Evolutionary conservation across 2,797 vertebrate species (phyloP).

Genomic region (Delichon dasypus): DNA sequence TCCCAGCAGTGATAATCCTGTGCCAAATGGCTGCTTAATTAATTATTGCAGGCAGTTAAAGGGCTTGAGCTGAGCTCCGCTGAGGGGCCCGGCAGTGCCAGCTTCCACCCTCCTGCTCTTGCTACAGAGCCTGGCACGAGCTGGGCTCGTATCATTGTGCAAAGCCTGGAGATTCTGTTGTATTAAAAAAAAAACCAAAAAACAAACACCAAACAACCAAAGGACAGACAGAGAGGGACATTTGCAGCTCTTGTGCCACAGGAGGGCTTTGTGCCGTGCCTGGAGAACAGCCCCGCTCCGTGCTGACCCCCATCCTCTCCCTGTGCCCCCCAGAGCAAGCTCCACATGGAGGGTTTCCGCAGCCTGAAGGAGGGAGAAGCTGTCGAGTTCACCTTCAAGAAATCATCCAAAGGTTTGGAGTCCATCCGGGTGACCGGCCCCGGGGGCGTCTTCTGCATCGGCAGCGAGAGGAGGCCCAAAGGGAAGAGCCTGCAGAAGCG

Average conservation of each 20-base stretch:
- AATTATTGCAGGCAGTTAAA: neutral
- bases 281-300: rapidly evolving
- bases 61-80: neutral
- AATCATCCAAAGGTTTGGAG: conserved; percentile 93
- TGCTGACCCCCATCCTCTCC: neutral
- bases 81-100: neutral
- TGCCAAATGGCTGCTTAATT: neutral
- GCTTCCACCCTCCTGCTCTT: neutral
- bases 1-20: neutral
- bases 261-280: neutral
- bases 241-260: rapidly evolving
- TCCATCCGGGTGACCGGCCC: conserved; percentile 92
- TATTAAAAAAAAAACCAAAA: neutral
- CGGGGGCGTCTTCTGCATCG: conserved; percentile 88
- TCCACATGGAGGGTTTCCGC: conserved; percentile 98
- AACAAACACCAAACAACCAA: too few relatives aligned
- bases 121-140: neutral
- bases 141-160: rapidly evolving
- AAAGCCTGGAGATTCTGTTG: neutral
- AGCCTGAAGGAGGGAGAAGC: conserved; percentile 95
- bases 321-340: conserved; percentile 85
- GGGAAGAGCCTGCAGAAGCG: conserved; percentile 93
- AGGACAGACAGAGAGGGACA: rapidly evolving
- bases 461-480: conserved; percentile 93
- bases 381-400: conserved; percentile 96